Evolutionary conservation across 2,113 vertebrate species (phyloP), one percentile per base, ranked within the genome.

Genomic region (Mormoops blainvillei): DNA sequence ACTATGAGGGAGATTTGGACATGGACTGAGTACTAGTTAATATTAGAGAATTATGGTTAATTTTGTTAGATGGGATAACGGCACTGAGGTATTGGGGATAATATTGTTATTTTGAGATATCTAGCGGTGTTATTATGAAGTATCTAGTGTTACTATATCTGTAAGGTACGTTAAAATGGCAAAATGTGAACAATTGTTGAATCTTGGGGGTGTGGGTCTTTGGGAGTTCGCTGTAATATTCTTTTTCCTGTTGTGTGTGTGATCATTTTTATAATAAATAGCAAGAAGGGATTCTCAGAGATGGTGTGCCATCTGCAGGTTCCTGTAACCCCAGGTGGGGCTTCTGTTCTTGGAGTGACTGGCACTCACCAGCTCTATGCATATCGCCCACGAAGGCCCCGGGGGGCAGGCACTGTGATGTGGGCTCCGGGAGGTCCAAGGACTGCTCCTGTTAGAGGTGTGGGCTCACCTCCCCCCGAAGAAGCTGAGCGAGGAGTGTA

Each of bases 111-210:
- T 31, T 63, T 31, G 61, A 63, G 61, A 12, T 63, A 31, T 61
- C 9, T 61, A 61, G 58, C 13, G 19, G 18, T 76, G 43, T 83
- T 52, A 28, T 89, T 83, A 45, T 74, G 65, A 92, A 50, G 22
- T 52, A 31, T 36, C 45, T 65, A 67, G 28, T 88, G n/a, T 93
- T 85, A 26, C 13, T 76, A 31, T 56, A 11, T 48, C 68, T 74
- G 15, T 41, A 86, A 78, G 14, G 16, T 24, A 52, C 45, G n/a
- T 65, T 94, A 68, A 87, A 95, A 38, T 87, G 92, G 80, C 43
- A 88, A 88, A 91, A 81, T 54, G 26, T 87, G 38, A 77, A 84
- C 5, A 87, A 3, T 1, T 70, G 24, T 41, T 80, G 73, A 76
- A 45, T 70, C 10, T 58, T 67, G 61, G 5, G 45, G 61, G 13